Base-by-base conservation (phyloP, 2,113 vertebrate species). In the Myiopsitta monachus region DNA sequence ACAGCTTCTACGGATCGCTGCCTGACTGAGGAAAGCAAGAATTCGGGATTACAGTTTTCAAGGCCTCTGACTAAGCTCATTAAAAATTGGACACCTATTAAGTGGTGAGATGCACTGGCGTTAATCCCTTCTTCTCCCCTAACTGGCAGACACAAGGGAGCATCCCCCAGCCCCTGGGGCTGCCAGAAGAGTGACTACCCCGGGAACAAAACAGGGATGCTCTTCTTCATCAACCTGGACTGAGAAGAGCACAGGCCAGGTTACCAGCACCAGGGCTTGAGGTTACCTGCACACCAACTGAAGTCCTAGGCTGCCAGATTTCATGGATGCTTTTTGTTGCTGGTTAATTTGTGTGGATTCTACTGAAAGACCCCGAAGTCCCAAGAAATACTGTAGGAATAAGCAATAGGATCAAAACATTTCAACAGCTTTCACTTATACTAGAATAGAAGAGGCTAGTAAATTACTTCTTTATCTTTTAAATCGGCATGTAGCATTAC, bases 11-110 rank as follows among this genome's bases (percentile, higher is more conserved):
- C 79, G 89, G 80, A 95, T 84, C 66, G 8, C 52, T 22, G 94
- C 90, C 92, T 92, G 83, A 26, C 55, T 82, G 55, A 84, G 90
- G 36, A 62, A 87, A 92, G 80, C 76, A 91, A 83, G 52, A 97
- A 87, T 87, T 82, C 77, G 76, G 66, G 66, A 79, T 81, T 82
- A 16, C 0, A 0, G 77, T 76, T 70, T 94, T 84, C 77, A 85
- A 89, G 67, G 84, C 49, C 81, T 85, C 87, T 91, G 69, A 79
- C 66, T 91, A 76, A 82, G 43, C 74, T 94, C 38, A 43, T 94
- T 94, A 76, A 92, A 82, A 82, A 38, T 46, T 89, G 81, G 83
- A 85, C 77, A 77, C n/a, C 49, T 76, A 85, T 57, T 36, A 87
- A 39, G 26, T 0, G 0, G 64, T 61, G 66, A 91, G 83, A 74